Percentiles rank a stretch among this genome's conserved stretches.
These are phyloP conservation scores for Caerostris extrusa DNA, from an alignment of 1,140 invertebrate species.

Conservation along the genomic window DNA sequence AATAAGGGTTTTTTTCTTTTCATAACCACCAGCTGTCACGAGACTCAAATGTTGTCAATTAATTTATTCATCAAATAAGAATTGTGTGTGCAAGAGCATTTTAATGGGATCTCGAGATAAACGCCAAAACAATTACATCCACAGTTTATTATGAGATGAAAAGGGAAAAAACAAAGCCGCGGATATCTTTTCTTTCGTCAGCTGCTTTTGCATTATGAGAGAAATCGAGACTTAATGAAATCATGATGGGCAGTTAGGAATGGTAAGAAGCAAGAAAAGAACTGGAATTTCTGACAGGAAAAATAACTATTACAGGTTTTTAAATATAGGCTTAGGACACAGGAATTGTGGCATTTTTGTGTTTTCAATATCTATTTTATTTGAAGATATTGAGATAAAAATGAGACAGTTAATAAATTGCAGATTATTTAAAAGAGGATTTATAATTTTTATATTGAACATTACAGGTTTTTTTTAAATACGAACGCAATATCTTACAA, in stretches of 20 bases:
- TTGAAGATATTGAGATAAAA: too few relatives aligned
- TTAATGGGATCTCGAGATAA: not conserved
- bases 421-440: too few relatives aligned
- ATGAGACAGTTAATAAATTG: too few relatives aligned
- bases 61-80: not conserved
- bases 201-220: not conserved
- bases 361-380: not conserved
- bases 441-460: too few relatives aligned
- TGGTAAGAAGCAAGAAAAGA: not conserved
- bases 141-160: not conserved
- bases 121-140: slow-evolving; percentile 18
- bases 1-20: too few relatives aligned
- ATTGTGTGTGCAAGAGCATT: not conserved
- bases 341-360: not conserved
- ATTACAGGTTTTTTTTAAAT: too few relatives aligned
- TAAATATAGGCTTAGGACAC: not conserved
- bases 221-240: slow-evolving; percentile 10
- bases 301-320: not conserved
- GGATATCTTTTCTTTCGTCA: not conserved
- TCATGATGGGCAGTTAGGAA: slow-evolving; percentile 11
- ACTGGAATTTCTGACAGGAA: not conserved
- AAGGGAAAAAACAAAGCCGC: not conserved
- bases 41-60: not conserved
- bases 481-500: too few relatives aligned
- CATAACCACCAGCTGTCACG: too few relatives aligned